These are phyloP conservation scores for Scleropages formosus DNA, from an alignment of 2,797 vertebrate genomes.

Conservation along the genomic window DNA sequence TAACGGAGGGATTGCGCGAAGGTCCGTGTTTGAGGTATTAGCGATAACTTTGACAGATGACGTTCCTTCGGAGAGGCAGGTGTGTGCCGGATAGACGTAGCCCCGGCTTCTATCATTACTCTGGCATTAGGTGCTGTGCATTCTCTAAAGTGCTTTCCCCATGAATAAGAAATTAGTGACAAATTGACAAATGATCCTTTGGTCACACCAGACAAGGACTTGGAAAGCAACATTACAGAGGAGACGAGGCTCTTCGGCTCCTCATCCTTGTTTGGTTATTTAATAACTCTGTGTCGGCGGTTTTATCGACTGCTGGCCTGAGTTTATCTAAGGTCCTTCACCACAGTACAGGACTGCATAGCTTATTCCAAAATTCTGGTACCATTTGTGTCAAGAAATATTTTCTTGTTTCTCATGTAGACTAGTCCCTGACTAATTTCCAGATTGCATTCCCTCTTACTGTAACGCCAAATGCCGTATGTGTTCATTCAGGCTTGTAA, in stretches of 20 bases:
- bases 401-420: too few species aligned
- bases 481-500: not conserved
- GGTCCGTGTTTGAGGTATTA: not conserved
- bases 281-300: too few species aligned
- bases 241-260: too few species aligned
- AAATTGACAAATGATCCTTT: not conserved
- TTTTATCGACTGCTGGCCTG: too few species aligned
- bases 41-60: not conserved
- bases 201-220: conserved; percentile 11
- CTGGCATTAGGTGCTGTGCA: not conserved
- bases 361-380: too few species aligned
- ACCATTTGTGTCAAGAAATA: too few species aligned
- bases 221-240: not conserved
- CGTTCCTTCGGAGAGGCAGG: too few species aligned
- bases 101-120: not conserved
- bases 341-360: too few species aligned
- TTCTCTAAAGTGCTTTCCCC: not conserved
- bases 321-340: too few species aligned
- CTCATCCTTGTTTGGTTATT: too few species aligned
- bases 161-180: conserved; percentile 1
- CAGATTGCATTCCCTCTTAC: too few species aligned
- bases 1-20: not conserved
- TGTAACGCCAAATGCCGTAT: not conserved
- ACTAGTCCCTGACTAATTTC: too few species aligned
- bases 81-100: not conserved